Conservation (phyloP, 2,113 vertebrate species). For the Acrocephalus kingi region DNA sequence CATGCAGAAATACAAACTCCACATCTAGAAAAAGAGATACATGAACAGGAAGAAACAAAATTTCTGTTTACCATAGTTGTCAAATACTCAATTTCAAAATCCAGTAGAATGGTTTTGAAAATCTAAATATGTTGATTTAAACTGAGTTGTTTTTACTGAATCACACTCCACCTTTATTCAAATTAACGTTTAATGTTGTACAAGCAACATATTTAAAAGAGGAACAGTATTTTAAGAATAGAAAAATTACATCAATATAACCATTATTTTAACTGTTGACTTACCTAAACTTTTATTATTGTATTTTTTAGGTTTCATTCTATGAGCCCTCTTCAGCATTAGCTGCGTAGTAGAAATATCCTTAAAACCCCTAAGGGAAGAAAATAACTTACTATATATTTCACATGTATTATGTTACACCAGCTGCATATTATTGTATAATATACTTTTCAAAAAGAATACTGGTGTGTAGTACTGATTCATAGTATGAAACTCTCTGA, state of each 20-base stretch:
- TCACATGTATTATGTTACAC: neutral
- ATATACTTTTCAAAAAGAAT: neutral
- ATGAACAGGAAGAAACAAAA: neutral
- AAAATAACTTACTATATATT: conserved; percentile 30
- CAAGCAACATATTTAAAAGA: neutral
- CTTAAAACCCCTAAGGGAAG: conserved; percentile 86
- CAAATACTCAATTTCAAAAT: neutral
- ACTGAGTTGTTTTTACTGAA: neutral
- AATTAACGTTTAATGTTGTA: neutral
- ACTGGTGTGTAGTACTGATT: neutral
- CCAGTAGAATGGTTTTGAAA: neutral
- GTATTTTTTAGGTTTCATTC: conserved; percentile 85
- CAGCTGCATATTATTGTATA: neutral
- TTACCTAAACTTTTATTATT: conserved; percentile 78
- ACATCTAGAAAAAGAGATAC: neutral
- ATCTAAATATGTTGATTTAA: neutral
- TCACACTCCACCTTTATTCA: neutral
- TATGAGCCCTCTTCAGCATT: conserved; percentile 90
- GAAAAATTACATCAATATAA: neutral
- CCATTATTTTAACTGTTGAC: conserved; percentile 22
- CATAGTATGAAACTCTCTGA: neutral
- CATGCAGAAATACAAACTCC: neutral
- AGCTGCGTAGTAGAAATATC: conserved; percentile 84
- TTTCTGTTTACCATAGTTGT: neutral
- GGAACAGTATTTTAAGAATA: neutral